phyloP scores from a whole-genome alignment of 2,888 invertebrate species.

The Deroplatys truncata region DNA sequence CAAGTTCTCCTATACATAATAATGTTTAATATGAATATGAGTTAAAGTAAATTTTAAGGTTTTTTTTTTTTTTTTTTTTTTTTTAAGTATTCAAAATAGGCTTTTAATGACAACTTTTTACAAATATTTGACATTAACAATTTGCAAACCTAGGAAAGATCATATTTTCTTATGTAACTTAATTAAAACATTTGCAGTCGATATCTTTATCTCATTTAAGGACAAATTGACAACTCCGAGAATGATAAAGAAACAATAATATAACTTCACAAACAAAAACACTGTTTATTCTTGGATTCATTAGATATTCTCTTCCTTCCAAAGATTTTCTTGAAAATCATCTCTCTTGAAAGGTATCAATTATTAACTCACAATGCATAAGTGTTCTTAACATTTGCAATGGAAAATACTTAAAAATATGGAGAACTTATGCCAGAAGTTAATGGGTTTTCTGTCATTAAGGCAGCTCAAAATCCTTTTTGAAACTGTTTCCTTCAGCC shows the following conservation, averaged over 20 bases:
- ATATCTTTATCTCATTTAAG: not conserved
- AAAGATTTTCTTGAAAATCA: not conserved
- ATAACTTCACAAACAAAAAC: not conserved
- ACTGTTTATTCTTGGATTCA: not conserved
- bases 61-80: no score
- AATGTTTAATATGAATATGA: no score
- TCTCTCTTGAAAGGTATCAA: not conserved
- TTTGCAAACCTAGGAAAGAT: not conserved
- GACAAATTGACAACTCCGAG: not conserved
- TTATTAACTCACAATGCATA: not conserved
- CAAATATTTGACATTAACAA: not conserved
- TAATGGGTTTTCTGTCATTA: not conserved
- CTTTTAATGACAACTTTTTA: not conserved
- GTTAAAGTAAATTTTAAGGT: no score
- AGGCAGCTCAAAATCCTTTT: not conserved
- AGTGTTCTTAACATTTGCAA: not conserved
- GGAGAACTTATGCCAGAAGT: not conserved
- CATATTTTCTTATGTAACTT: not conserved
- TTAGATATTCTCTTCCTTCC: not conserved
- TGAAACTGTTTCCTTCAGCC: slow-evolving; percentile 56
- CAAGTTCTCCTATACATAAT: no score
- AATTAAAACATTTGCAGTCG: not conserved
- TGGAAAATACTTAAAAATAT: not conserved
- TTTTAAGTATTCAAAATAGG: no score
- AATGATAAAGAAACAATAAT: not conserved